A percentile compares a stretch with the other conserved stretches of the same genome.
These are phyloP conservation scores for Coregonus ussuriensis DNA, from an alignment of 2,797 vertebrate species.

Conservation along the genomic window DNA sequence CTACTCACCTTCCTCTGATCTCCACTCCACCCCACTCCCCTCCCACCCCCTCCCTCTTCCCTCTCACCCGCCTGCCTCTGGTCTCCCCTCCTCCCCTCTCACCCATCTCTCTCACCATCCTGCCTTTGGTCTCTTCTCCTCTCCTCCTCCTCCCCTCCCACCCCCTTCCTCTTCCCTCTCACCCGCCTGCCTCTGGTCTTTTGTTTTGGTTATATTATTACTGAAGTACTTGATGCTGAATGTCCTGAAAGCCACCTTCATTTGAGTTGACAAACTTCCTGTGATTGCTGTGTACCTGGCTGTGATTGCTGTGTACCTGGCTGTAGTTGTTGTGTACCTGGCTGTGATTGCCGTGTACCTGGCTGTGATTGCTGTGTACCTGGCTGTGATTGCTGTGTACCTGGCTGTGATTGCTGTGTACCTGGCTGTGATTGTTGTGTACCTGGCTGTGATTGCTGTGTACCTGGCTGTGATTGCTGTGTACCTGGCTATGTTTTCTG, in stretches of 20 bases:
- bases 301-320: slow-evolving; percentile 5
- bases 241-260: no score
- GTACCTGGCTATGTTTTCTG: background rate
- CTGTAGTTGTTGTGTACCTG: no score
- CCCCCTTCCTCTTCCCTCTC: background rate
- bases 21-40: slow-evolving; percentile 5
- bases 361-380: no score
- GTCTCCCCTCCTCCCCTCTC: slow-evolving; percentile 16
- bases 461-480: background rate
- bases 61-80: slow-evolving; percentile 3
- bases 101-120: slow-evolving; percentile 8
- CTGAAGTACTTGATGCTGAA: background rate
- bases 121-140: slow-evolving; percentile 8
- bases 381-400: no score
- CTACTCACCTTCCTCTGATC: slow-evolving; percentile 1
- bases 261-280: slow-evolving; percentile 6
- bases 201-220: background rate
- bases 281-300: background rate
- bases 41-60: slow-evolving; percentile 18
- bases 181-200: no score
- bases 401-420: no score
- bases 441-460: no score
- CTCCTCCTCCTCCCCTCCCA: slow-evolving; percentile 56
- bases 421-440: no score
- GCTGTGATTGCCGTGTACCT: no score